Evolutionary conservation across 92 coral and sea anemone species (phyloP).

Genomic region (Nematostella vectensis): DNA sequence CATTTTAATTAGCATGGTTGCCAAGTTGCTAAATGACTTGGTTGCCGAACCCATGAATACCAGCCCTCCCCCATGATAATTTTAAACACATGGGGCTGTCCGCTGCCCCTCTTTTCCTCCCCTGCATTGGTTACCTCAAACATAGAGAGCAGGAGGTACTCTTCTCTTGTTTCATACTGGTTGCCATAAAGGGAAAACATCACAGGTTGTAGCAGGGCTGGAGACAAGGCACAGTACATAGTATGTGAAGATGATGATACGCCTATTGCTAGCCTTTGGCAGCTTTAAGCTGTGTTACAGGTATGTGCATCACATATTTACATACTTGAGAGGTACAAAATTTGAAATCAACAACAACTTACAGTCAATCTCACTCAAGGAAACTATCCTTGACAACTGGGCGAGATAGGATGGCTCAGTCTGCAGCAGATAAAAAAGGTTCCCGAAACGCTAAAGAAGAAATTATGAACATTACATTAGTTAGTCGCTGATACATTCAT

Average conservation of each 20-base stretch:
- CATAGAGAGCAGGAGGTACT: conserved; percentile 84
- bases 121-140: too few relatives aligned
- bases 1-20: too few relatives aligned
- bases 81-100: too few relatives aligned
- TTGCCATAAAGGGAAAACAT: conserved; percentile 92
- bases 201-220: conserved; percentile 92
- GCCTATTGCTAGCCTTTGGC: not conserved
- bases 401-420: conserved; percentile 92
- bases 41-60: too few relatives aligned
- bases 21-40: too few relatives aligned
- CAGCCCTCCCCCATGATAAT: too few relatives aligned
- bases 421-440: conserved; percentile 88
- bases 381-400: conserved; percentile 82
- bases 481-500: too few relatives aligned
- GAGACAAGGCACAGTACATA: conserved; percentile 4
- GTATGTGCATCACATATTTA: too few relatives aligned
- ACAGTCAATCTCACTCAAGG: conserved; percentile 89
- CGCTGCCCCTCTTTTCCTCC: too few relatives aligned
- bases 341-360: conserved; percentile 6
- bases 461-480: too few relatives aligned
- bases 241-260: not conserved
- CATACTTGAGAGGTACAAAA: too few relatives aligned
- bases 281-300: not conserved
- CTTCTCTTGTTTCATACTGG: conserved; percentile 91
- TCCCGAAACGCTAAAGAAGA: conserved; percentile 65